Conservation (phyloP, 2,888 invertebrate species). For the Oasisia sp. region DNA sequence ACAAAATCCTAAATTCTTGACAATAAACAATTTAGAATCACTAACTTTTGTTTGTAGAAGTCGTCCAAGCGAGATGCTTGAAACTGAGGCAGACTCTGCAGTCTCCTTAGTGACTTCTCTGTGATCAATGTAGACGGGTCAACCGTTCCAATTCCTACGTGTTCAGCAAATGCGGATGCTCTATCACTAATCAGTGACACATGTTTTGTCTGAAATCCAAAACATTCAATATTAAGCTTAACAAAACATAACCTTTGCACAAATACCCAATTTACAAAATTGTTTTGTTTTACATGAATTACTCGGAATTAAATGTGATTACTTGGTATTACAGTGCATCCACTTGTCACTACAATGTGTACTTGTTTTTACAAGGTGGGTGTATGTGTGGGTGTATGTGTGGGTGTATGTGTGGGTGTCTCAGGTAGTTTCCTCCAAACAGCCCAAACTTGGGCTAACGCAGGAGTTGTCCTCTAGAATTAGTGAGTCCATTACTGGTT, state of each 20-base stretch:
- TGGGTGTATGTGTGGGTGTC: too few species aligned
- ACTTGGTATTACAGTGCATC: too few species aligned
- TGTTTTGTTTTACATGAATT: background rate
- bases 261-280: background rate
- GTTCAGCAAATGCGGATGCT: background rate
- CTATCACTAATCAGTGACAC: background rate
- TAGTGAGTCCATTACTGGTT: too few species aligned
- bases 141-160: background rate
- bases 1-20: too few species aligned
- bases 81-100: background rate
- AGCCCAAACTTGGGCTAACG: too few species aligned
- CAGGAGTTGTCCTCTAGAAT: too few species aligned
- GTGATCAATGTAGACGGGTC: background rate
- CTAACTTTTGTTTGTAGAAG: background rate
- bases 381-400: too few species aligned
- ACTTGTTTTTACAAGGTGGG: background rate
- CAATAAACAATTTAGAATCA: too few species aligned
- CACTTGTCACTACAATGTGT: background rate
- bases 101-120: background rate
- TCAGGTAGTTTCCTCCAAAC: too few species aligned
- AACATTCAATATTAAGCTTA: background rate
- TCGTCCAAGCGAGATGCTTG: background rate
- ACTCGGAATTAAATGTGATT: too few species aligned
- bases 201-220: constrained; percentile 17
- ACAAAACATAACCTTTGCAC: background rate